Evolutionary conservation across 2,888 invertebrate species (phyloP), one percentile per base, ranked within the genome.

Genomic region (Drosophila koepferae): DNA sequence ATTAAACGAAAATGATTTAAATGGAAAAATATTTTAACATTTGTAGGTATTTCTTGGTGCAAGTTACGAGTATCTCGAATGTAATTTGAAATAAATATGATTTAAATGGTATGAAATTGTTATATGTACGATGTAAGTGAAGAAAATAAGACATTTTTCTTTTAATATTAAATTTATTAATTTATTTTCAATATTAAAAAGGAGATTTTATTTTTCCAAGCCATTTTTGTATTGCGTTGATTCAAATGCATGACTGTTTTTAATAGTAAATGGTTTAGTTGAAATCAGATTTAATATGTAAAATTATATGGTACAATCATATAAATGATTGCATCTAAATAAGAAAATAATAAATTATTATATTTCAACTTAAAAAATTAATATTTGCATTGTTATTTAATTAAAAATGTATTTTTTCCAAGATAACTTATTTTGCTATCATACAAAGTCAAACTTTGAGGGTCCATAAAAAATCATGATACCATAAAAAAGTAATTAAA

Each of bases 311-410:
- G 20, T 59, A 12, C 9, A 2, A 10, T 3, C 1, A 2, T 36
- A 23, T 34, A 12, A 18, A 44, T 28, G 7, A 0, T 7, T 51
- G 8, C n/a, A 2, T 38, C 23, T 28, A 4, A 28, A 2, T 14
- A 40, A 34, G 54, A 10, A 60, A 64, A 20, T 44, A 59, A 63
- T 49, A 14, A 55, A 46, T 38, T 62, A 48, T 53, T 36, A 46
- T 23, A 2, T n/a, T 40, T 14, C 2, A 12, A 12, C 3, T 1
- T 5, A 20, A 28, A 12, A 23, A 23, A 5, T 5, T 1, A 2
- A n/a, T 2, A 44, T 53, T 43, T 46, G 38, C n/a, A 14, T 49
- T 49, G 28, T 36, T 41, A 28, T 55, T 55, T 20, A 55, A 69
- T 60, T 68, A 23, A 60, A 68, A 69, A 34, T 7, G 0, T 14